Conservation (phyloP, 2,888 invertebrate genomes). For the Molorchus minor region DNA sequence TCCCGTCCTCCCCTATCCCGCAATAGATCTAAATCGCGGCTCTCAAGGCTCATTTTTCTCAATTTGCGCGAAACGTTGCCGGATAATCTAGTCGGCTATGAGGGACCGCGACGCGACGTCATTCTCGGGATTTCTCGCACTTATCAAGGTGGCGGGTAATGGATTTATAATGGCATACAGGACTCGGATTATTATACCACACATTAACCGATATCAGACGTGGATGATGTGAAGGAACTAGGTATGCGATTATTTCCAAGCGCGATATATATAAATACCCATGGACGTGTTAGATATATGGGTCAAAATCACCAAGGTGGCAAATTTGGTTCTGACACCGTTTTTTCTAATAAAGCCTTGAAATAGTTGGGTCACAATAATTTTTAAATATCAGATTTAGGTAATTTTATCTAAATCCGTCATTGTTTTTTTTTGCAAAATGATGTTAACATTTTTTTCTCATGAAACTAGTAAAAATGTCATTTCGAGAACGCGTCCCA, state of each 20-base stretch:
- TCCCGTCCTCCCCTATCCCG: background rate
- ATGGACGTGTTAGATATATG: too few relatives aligned
- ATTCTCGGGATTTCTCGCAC: constrained; percentile 28
- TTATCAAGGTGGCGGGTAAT: constrained; percentile 33
- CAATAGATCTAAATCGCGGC: constrained; percentile 17
- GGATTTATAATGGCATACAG: constrained; percentile 36
- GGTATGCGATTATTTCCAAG: constrained; percentile 3
- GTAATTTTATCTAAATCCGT: too few relatives aligned
- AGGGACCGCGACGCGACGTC: constrained; percentile 18
- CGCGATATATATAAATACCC: too few relatives aligned
- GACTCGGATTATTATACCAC: constrained; percentile 9
- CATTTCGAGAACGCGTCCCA: too few relatives aligned
- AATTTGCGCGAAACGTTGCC: constrained; percentile 16
- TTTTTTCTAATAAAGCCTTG: too few relatives aligned
- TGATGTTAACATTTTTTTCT: too few relatives aligned
- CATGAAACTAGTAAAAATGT: too few relatives aligned
- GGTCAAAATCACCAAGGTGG: too few relatives aligned
- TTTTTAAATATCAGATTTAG: too few relatives aligned
- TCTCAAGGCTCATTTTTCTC: constrained; percentile 10
- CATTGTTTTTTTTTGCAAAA: too few relatives aligned
- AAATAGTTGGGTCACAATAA: too few relatives aligned
- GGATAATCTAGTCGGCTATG: constrained; percentile 18
- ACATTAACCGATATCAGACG: constrained; percentile 19
- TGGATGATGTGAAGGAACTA: background rate
- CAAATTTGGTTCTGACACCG: too few relatives aligned